Conservation (phyloP, 2,888 invertebrate genomes). For the Leptinotarsa juncta region DNA sequence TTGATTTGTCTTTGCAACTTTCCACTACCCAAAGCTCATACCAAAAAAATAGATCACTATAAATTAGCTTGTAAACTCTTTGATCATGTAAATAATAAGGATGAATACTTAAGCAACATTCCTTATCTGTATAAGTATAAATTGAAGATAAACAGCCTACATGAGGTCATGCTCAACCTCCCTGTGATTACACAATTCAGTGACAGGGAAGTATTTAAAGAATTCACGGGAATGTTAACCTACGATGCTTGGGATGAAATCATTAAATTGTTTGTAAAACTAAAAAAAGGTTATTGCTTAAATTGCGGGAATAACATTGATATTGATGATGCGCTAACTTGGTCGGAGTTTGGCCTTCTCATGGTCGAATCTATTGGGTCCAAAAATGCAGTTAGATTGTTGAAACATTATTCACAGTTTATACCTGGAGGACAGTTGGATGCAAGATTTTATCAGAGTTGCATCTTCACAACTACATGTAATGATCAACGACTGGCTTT, state of each 20-base stretch:
- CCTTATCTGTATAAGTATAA: conserved; percentile 75
- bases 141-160: conserved; percentile 66
- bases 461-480: conserved; percentile 62
- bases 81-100: conserved; percentile 47
- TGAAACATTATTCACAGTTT: conserved; percentile 69
- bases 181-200: conserved; percentile 73
- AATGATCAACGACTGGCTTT: conserved; percentile 29
- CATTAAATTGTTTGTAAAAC: conserved; percentile 69
- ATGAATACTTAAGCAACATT: conserved; percentile 70
- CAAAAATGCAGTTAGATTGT: conserved; percentile 69
- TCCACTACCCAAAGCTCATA: conserved; percentile 69
- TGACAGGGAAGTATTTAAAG: conserved; percentile 70
- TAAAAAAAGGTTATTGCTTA: conserved; percentile 72
- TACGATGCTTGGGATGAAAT: conserved; percentile 72
- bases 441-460: conserved; percentile 72
- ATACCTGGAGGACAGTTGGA: conserved; percentile 72
- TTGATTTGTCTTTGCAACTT: conserved; percentile 72
- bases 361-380: conserved; percentile 74
- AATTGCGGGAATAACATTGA: conserved; percentile 71
- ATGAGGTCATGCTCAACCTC: conserved; percentile 69
- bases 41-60: conserved; percentile 67
- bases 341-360: conserved; percentile 72
- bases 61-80: conserved; percentile 71
- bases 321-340: conserved; percentile 68
- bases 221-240: conserved; percentile 69